A percentile compares a stretch with the other conserved stretches of the same genome.
Evolutionary conservation across 2,888 invertebrate genomes (phyloP).

Genomic region (Miltochrista miniata): DNA sequence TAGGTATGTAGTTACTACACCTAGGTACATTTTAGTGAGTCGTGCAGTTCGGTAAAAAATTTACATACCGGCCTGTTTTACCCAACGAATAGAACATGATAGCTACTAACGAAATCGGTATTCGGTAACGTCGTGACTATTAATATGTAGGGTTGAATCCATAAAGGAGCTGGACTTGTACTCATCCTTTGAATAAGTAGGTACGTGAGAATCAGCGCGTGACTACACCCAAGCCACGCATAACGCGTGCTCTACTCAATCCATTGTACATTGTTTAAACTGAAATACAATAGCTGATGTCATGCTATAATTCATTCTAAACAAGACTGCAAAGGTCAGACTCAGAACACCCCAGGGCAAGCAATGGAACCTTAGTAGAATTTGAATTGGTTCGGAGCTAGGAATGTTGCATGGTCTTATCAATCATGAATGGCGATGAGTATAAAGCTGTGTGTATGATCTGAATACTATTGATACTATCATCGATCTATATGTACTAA

Average conservation of each 20-base stretch:
- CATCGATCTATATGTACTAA: too few species aligned
- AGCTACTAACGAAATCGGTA: conserved; percentile 44
- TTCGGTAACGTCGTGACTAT: conserved; percentile 47
- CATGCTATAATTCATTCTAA: conserved; percentile 56
- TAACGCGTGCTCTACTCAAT: conserved; percentile 47
- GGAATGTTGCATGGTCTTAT: too few species aligned
- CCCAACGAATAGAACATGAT: conserved; percentile 28
- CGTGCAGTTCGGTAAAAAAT: too few species aligned
- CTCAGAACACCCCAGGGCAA: neutral
- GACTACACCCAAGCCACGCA: conserved; percentile 45
- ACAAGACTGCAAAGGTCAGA: too few species aligned
- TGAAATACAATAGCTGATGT: conserved; percentile 69
- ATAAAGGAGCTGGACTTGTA: conserved; percentile 41
- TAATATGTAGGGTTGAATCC: conserved; percentile 39
- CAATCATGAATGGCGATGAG: too few species aligned
- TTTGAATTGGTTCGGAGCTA: too few species aligned
- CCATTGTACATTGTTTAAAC: conserved; percentile 58
- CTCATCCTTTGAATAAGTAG: conserved; percentile 48
- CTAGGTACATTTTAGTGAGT: neutral
- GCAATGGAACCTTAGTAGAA: neutral
- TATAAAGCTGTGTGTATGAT: too few species aligned
- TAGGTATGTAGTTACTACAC: too few species aligned
- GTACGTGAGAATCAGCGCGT: conserved; percentile 66
- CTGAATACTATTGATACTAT: too few species aligned
- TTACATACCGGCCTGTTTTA: neutral